Conservation (phyloP, 2,888 invertebrate genomes). For the Ramazzottius varieornatus region DNA sequence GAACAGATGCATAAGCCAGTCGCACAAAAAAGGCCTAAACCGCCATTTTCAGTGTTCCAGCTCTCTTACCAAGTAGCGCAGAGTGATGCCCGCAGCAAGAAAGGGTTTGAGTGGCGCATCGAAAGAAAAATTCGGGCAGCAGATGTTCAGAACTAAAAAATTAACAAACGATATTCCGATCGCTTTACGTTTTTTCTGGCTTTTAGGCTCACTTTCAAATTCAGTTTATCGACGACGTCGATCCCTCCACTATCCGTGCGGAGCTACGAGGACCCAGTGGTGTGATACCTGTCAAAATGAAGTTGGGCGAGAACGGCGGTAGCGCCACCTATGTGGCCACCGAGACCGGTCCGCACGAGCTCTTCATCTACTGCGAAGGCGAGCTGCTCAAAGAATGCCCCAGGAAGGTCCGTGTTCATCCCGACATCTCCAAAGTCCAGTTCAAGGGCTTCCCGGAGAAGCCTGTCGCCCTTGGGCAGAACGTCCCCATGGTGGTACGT, state of each 20-base stretch:
- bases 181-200: not conserved
- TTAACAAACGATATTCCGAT: not conserved
- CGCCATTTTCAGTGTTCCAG: too few species aligned
- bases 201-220: constrained; percentile 24
- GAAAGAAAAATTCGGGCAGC: not conserved
- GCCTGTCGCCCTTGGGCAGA: constrained; percentile 73
- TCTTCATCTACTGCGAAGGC: constrained; percentile 33
- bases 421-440: constrained; percentile 48
- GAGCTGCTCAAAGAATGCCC: constrained; percentile 34
- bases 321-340: not conserved
- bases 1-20: too few species aligned
- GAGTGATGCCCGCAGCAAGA: too few species aligned
- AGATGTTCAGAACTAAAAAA: not conserved
- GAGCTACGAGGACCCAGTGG: constrained; percentile 52
- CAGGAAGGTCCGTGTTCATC: constrained; percentile 54
- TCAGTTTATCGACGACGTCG: constrained; percentile 33
- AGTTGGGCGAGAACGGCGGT: constrained; percentile 2
- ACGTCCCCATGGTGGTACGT: constrained; percentile 64
- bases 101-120: too few species aligned
- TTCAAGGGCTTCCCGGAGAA: constrained; percentile 58
- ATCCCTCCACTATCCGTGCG: constrained; percentile 41
- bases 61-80: too few species aligned
- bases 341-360: constrained; percentile 18
- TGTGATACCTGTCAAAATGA: constrained; percentile 19
- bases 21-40: too few species aligned